Evolutionary conservation across 2,797 vertebrate genomes (phyloP), one percentile per base, ranked within the genome.

Genomic region (Tragopan temminckii): DNA sequence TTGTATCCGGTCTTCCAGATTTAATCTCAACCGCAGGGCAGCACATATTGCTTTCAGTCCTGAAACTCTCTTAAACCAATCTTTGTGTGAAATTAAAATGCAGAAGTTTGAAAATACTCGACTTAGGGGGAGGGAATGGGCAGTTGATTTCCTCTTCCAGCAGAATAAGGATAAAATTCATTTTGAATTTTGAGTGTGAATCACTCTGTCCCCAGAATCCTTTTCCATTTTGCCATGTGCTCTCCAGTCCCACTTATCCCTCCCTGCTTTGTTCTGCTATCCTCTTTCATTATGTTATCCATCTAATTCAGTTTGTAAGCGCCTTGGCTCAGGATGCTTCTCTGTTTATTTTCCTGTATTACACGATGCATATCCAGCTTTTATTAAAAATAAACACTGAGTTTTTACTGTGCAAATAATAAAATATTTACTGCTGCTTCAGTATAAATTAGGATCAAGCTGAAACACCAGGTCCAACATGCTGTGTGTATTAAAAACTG

Each of bases 21-120:
- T 94, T 95, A 94, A 91, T 85, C 80, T 82, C 68, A 80, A 20
- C 25, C 64, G 61, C 45, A 68, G 89, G 89, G 72, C 71, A 93
- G 63, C 42, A 55, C 35, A 40, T 33, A 8, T 4, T 91, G 80
- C 77, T 89, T 93, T 92, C 74, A 25, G 25, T 70, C n/a, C 64
- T 71, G 63, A 67, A 95, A 76, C 27, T 63, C 78, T 63, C 29
- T 78, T 80, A 87, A 93, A 57, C 11, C 46, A 35, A 61, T 78
- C 31, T 64, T 74, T 80, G 18, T 58, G 24, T 76, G 81, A 74
- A 81, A 43, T 79, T 64, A 94, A 89, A 95, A 82, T 27, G 13
- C 8, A 45, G 33, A 80, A 76, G 43, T 85, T 88, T 80, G 67
- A 78, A 59, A 45, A 36, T 62, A 80, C 38, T 71, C 81, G 64